Base-by-base conservation (phyloP, 1,140 invertebrate species). In the Conus ventricosus region DNA sequence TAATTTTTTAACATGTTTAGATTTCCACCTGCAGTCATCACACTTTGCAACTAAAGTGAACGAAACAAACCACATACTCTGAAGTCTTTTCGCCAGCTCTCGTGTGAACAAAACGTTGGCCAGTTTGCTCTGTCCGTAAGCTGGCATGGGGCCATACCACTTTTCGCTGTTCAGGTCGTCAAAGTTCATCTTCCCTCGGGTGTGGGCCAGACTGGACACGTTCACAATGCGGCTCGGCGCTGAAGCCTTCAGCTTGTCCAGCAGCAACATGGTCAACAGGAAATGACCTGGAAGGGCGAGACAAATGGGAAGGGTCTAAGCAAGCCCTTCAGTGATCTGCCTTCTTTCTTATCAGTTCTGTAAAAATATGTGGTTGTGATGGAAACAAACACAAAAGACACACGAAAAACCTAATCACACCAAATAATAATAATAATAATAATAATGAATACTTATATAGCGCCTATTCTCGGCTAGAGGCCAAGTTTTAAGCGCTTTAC, bases 121-220 rank as follows among this genome's bases (percentile, higher is more conserved):
- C 25, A 95, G 88, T 90, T 95, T 95, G 89, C 94, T 95, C 88
- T 93, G 92, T 84, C 60, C 84, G 93, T 98, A 98, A 10, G 94
- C 93, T 53, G 88, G 71, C 60, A 85, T 85, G 25, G 88, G 89
- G 92, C 94, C 25, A 90, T 95, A 95, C 11, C 84, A 71, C 4
- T 93, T 92, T 96, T 95, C 76, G 95, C 87, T 91, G 81, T 93
- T 94, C 4, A 95, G 80, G 90, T 95, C 93, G 39, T 94, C 91
- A 92, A 93, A 94, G 85, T 95, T 92, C 25, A 95, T 92, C 71
- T 87, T 51, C n/a, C 93, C 91, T 81, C 86, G 80, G 27, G 87
- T 89, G 93, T 98, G 98, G 6, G 98, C 95, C 83, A 97, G 96
- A 0, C 98, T 98, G 0, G 81, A 83, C 20, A 83, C 51, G n/a